These are phyloP conservation scores for Erpornis zantholeuca DNA, from an alignment of 2,113 vertebrate genomes.

Conservation along the genomic window DNA sequence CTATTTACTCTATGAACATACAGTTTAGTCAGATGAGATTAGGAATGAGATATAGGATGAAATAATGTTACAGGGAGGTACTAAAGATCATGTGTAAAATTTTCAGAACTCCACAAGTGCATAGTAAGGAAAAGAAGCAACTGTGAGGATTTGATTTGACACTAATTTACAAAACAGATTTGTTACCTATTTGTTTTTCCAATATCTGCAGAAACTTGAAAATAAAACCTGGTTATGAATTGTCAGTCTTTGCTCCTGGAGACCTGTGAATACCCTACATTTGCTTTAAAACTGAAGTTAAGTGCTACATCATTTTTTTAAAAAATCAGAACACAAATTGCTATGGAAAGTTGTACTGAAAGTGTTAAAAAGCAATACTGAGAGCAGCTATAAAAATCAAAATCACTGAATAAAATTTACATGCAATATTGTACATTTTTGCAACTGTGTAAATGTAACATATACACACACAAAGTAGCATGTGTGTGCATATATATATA, in stretches of 20 bases:
- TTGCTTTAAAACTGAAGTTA: neutral
- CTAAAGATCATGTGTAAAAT: neutral
- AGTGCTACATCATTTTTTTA: neutral
- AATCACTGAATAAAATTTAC: conserved; percentile 58
- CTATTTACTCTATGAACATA: neutral
- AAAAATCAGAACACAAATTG: neutral
- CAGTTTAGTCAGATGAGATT: neutral
- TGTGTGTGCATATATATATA: conserved; percentile 64
- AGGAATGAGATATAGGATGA: neutral
- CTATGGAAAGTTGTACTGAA: neutral
- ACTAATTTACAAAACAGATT: neutral
- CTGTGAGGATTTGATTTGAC: neutral
- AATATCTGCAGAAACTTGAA: neutral
- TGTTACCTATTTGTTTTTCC: neutral
- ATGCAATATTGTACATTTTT: conserved; percentile 62
- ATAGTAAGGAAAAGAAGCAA: neutral
- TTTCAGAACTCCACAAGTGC: neutral
- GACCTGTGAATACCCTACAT: neutral
- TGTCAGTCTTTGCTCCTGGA: neutral
- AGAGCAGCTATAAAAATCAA: conserved; percentile 67
- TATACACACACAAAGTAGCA: conserved; percentile 61
- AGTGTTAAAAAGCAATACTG: conserved; percentile 55
- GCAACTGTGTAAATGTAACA: conserved; percentile 48
- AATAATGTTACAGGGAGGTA: neutral
- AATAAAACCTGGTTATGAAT: neutral